phyloP scores from a whole-genome alignment of 2,113 vertebrate genomes.

The Alces alces region DNA sequence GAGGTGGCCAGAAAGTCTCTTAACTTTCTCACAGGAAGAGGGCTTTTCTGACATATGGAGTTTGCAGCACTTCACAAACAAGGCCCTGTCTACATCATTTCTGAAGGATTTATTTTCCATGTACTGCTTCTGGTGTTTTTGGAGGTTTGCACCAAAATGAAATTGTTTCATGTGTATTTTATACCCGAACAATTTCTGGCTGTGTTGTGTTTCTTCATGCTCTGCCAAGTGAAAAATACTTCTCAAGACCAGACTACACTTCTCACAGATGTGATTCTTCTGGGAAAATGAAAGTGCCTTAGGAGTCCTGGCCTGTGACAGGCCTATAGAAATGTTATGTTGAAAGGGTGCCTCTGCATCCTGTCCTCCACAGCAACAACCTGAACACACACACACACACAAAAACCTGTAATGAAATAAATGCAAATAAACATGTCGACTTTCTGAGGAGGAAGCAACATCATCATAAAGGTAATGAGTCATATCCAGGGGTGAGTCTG shows the following conservation, averaged over 20 bases:
- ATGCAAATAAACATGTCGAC: neutral
- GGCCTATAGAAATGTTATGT: neutral
- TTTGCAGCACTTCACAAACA: neutral
- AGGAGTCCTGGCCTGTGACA: no score
- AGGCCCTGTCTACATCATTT: neutral
- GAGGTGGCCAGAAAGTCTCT: neutral
- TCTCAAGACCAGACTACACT: neutral
- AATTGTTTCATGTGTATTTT: neutral
- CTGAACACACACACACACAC: neutral
- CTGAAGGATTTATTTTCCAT: neutral
- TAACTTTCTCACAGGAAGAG: neutral
- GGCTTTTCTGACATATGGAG: neutral
- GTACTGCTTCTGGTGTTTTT: neutral
- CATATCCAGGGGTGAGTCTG: neutral
- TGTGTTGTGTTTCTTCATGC: neutral
- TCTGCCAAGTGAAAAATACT: neutral
- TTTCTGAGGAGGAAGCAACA: neutral
- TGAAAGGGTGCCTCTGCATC: neutral
- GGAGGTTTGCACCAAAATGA: neutral
- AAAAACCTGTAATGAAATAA: neutral
- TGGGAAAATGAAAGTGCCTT: rapidly evolving
- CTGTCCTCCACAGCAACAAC: neutral
- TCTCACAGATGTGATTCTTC: neutral
- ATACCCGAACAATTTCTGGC: neutral
- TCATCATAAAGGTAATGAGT: neutral